phyloP scores from a whole-genome alignment of 2,888 invertebrate genomes.

The Acrobasis repandana region DNA sequence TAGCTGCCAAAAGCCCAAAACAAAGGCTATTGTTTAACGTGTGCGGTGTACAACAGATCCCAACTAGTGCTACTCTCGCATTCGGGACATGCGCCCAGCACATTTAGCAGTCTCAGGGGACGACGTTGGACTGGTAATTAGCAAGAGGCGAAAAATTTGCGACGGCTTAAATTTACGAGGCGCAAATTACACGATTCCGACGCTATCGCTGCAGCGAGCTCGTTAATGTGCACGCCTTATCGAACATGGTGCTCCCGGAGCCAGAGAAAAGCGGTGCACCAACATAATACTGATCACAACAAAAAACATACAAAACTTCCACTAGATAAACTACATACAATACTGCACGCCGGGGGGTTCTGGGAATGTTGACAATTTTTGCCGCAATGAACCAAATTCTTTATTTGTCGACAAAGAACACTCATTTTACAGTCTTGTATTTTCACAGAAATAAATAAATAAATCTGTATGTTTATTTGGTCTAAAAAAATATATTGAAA shows the following conservation, averaged over 20 bases:
- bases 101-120: constrained; percentile 78
- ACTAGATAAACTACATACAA: no score
- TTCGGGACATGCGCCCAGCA: constrained; percentile 76
- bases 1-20: constrained; percentile 70
- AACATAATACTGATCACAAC: constrained; percentile 61
- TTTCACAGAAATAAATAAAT: constrained; percentile 4
- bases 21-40: constrained; percentile 76
- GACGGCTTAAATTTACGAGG: constrained; percentile 82
- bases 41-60: constrained; percentile 63
- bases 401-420: constrained; percentile 27
- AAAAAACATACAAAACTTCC: constrained; percentile 52
- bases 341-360: constrained; percentile 33
- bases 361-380: constrained; percentile 36
- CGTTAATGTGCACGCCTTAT: constrained; percentile 80
- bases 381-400: constrained; percentile 28
- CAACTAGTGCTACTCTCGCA: constrained; percentile 68
- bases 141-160: constrained; percentile 81
- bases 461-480: no score
- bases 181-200: constrained; percentile 80
- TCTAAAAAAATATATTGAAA: no score
- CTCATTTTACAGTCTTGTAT: background rate
- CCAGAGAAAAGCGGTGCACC: constrained; percentile 39
- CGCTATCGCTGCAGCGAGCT: constrained; percentile 75
- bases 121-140: constrained; percentile 79
- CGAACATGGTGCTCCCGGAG: constrained; percentile 55